Conservation (phyloP, 2,888 invertebrate genomes). For the Ceramica pisi region DNA sequence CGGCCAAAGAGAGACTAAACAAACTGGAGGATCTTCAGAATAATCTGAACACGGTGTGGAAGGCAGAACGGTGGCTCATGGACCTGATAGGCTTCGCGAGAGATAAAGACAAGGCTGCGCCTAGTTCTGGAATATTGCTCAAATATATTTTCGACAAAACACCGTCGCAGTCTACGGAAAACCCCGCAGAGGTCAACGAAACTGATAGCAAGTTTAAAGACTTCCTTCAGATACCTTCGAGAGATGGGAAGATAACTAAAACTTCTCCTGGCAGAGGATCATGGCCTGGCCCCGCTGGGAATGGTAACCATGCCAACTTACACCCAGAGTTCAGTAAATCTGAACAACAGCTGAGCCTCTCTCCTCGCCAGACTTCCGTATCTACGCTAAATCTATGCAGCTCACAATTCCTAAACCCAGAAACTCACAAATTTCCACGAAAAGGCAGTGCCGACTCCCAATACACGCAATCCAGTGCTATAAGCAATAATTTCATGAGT, state of each 20-base stretch:
- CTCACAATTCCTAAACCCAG: slow-evolving; percentile 90
- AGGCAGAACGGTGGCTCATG: slow-evolving; percentile 98
- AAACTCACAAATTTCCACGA: slow-evolving; percentile 83
- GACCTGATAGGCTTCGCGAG: slow-evolving; percentile 98
- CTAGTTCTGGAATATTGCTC: slow-evolving; percentile 87
- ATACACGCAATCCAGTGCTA: slow-evolving; percentile 88
- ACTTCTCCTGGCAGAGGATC: slow-evolving; percentile 95
- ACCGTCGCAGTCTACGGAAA: slow-evolving; percentile 77
- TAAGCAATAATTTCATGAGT: slow-evolving; percentile 81
- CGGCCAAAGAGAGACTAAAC: slow-evolving; percentile 95
- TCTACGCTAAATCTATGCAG: slow-evolving; percentile 89
- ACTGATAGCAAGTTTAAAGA: slow-evolving; percentile 85
- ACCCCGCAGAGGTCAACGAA: slow-evolving; percentile 84
- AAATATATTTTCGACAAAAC: slow-evolving; percentile 84
- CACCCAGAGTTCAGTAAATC: slow-evolving; percentile 95
- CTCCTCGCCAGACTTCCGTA: slow-evolving; percentile 88
- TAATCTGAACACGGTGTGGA: slow-evolving; percentile 97
- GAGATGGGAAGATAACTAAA: slow-evolving; percentile 94
- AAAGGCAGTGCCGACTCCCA: slow-evolving; percentile 92
- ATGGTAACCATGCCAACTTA: slow-evolving; percentile 87
- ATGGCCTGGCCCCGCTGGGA: slow-evolving; percentile 95
- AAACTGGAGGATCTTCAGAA: slow-evolving; percentile 96
- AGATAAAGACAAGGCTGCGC: slow-evolving; percentile 91
- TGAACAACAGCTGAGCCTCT: slow-evolving; percentile 93
- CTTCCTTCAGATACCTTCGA: slow-evolving; percentile 92